Conservation (phyloP, 2,888 invertebrate species). For the Endotricha flammealis region DNA sequence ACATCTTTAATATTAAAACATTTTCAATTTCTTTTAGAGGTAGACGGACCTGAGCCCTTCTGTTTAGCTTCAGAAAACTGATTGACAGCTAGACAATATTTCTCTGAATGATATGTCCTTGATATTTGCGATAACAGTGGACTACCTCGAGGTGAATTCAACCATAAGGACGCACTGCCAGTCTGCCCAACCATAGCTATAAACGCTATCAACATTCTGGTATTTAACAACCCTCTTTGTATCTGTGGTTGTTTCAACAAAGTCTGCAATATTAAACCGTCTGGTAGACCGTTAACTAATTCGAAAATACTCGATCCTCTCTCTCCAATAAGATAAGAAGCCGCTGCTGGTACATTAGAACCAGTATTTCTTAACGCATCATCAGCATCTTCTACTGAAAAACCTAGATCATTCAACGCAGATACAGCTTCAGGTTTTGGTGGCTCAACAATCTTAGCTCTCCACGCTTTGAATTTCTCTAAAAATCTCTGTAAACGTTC, state of each 20-base stretch:
- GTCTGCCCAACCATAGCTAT: constrained; percentile 69
- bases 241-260: constrained; percentile 65
- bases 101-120: constrained; percentile 68
- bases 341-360: constrained; percentile 64
- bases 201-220: constrained; percentile 65
- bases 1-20: too few relatives aligned
- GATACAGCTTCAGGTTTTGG: constrained; percentile 49
- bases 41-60: constrained; percentile 50
- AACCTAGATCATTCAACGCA: constrained; percentile 56
- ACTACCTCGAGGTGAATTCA: constrained; percentile 67
- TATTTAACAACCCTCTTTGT: constrained; percentile 62
- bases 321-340: constrained; percentile 64
- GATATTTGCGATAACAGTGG: constrained; percentile 67
- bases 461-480: constrained; percentile 62
- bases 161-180: constrained; percentile 62
- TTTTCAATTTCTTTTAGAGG: constrained; percentile 37
- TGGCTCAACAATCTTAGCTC: constrained; percentile 47
- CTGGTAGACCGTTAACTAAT: constrained; percentile 58
- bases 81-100: constrained; percentile 68
- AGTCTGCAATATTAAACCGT: constrained; percentile 56
- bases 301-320: constrained; percentile 66
- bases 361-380: constrained; percentile 55
- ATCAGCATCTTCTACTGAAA: constrained; percentile 49
- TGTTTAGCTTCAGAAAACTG: constrained; percentile 56
- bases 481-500: constrained; percentile 58